Evolutionary conservation across 2,888 invertebrate genomes (phyloP), one percentile per base, ranked within the genome.

Genomic region (Lasioglossum pauxillum): DNA sequence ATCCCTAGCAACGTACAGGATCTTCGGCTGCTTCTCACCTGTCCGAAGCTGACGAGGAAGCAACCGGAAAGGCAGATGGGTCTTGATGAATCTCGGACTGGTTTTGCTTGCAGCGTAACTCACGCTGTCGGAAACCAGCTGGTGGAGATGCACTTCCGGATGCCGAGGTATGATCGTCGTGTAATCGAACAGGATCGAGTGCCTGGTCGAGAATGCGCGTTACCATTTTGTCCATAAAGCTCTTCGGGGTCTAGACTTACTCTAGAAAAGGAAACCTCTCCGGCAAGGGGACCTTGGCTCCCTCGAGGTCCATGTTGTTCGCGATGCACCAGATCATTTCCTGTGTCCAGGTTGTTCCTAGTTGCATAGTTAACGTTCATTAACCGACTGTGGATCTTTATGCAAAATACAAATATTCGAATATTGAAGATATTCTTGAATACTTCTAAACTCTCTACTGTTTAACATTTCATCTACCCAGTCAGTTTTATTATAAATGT

Each of bases 271-370:
- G 60, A 96, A 96, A 95, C 95, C 97, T 95, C 83, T 96, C 95
- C n/a, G 96, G 95, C 0, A 97, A 94, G 10, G 96, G 95, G 10
- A 90, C 81, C 92, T 97, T 97, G 0, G 98, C 98, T 44, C 96
- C 96, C 91, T 97, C 97, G 91, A 97, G 98, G 93, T 99, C 97
- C 88, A 98, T 95, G 91, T 97, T 96, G 91, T 98, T 98, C 3
- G 97, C 97, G 82, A 99, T 96, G 27, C 98, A 96, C 98, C 98
- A 99, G 5, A 98, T 97, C 97, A 99, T 98, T 96, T 99, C 99
- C 93, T 98, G 98, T 0, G 98, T 97, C 99, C 99, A 99, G 31
- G 98, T 98, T 38, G 98, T 98, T 7, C 97, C 97, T 88, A 72
- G 27, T 78, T 35, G 16, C 41, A 19, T 1, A n/a, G 31, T 64